Percentiles rank a stretch among this genome's conserved stretches.
Evolutionary conservation across 2,113 vertebrate genomes (phyloP).

Genomic region (Vulpes vulpes): DNA sequence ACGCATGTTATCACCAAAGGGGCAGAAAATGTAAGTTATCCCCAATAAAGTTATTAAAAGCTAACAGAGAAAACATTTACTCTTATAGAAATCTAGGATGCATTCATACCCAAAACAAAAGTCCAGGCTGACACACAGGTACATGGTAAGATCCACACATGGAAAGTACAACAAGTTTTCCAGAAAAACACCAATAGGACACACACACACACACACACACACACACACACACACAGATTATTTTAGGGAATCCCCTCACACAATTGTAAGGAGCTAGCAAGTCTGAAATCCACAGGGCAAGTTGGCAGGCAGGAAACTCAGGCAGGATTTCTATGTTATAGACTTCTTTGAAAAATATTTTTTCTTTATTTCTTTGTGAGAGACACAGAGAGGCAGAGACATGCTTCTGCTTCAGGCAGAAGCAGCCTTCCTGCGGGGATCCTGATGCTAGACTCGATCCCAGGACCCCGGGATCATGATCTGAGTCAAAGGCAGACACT

Average conservation of each 20-base stretch:
- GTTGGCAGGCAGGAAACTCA: not conserved
- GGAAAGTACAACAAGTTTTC: not conserved
- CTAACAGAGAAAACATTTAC: conserved; percentile 5
- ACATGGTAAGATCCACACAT: not conserved
- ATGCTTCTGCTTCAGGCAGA: no score
- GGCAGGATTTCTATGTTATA: not conserved
- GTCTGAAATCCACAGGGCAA: not conserved
- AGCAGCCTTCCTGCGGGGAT: no score
- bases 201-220: not conserved
- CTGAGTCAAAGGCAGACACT: no score
- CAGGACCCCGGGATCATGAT: no score
- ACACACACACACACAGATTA: not conserved
- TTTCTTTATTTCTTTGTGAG: no score
- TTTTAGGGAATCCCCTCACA: not conserved
- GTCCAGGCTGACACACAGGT: not conserved
- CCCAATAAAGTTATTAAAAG: conserved; percentile 4
- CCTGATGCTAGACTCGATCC: no score
- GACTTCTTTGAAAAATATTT: no score
- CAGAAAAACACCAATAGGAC: not conserved
- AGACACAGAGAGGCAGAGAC: no score
- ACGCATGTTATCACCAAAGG: not conserved
- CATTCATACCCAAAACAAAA: not conserved
- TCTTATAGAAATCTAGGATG: not conserved
- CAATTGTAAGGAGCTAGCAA: not conserved
- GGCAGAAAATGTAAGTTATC: not conserved